These are phyloP conservation scores for Latrodectus geometricus DNA, from an alignment of 1,140 invertebrate species.

Conservation along the genomic window DNA sequence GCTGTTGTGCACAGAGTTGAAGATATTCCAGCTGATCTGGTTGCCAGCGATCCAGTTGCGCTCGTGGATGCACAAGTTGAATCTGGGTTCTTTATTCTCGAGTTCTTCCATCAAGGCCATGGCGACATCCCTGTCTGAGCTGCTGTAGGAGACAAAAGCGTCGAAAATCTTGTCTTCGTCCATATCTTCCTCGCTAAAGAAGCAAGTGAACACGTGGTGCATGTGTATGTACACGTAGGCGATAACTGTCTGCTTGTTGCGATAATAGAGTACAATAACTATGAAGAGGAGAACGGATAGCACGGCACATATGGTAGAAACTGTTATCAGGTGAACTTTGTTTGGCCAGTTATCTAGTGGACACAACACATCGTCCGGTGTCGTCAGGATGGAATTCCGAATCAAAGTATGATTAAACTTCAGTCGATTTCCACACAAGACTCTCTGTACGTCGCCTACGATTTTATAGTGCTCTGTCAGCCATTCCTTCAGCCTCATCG, in stretches of 20 bases:
- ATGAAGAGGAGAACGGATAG: slow-evolving; percentile 63
- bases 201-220: slow-evolving; percentile 75
- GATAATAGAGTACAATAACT: slow-evolving; percentile 74
- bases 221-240: slow-evolving; percentile 77
- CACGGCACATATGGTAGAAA: slow-evolving; percentile 63
- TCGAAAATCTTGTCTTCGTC: slow-evolving; percentile 85
- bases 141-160: slow-evolving; percentile 88
- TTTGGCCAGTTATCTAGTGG: slow-evolving; percentile 57
- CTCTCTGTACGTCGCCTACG: slow-evolving; percentile 58
- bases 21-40: slow-evolving; percentile 84
- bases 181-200: slow-evolving; percentile 76
- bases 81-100: slow-evolving; percentile 68
- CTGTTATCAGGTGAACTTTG: slow-evolving; percentile 57
- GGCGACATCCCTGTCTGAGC: slow-evolving; percentile 80
- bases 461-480: slow-evolving; percentile 70
- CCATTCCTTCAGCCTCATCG: slow-evolving; percentile 72
- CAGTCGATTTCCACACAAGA: slow-evolving; percentile 58
- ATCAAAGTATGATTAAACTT: slow-evolving; percentile 29
- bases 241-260: slow-evolving; percentile 74
- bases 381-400: slow-evolving; percentile 67
- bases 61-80: slow-evolving; percentile 79
- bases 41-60: slow-evolving; percentile 82
- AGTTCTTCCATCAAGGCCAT: slow-evolving; percentile 76
- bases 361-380: slow-evolving; percentile 67
- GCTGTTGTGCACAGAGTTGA: slow-evolving; percentile 81